phyloP scores from a whole-genome alignment of 2,888 invertebrate genomes.

The Pachymerium ferrugineum region DNA sequence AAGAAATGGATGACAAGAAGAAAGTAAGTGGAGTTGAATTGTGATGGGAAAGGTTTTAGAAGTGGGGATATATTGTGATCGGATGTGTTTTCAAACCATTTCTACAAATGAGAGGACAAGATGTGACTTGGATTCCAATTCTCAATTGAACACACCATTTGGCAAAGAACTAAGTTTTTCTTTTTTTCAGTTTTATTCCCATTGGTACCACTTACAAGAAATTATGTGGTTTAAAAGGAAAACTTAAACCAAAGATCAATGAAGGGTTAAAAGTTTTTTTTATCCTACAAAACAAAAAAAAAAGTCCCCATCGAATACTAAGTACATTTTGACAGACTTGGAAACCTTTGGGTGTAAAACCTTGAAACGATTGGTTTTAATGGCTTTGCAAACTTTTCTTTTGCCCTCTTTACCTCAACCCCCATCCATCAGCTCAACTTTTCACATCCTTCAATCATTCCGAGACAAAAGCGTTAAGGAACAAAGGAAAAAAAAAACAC shows the following conservation, averaged over 20 bases:
- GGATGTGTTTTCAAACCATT: conserved; percentile 7
- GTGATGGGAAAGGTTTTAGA: background rate
- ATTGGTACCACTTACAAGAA: too few relatives aligned
- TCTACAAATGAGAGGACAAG: background rate
- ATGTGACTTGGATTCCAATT: background rate
- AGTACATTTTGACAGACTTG: too few relatives aligned
- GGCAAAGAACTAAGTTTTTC: too few relatives aligned
- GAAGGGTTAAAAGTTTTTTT: too few relatives aligned
- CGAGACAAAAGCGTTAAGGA: background rate
- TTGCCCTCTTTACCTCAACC: background rate
- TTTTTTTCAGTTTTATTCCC: too few relatives aligned
- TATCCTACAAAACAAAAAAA: too few relatives aligned
- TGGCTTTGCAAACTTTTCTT: background rate
- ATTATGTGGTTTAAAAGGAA: too few relatives aligned
- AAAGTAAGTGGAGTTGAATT: background rate
- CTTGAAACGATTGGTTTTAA: background rate
- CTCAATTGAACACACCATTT: too few relatives aligned
- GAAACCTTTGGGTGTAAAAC: too few relatives aligned
- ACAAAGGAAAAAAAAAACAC: background rate
- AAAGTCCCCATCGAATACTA: background rate
- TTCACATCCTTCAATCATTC: background rate
- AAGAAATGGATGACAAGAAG: background rate
- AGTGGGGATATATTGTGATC: background rate
- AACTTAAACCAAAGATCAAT: too few relatives aligned
- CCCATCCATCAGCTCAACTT: conserved; percentile 8